Evolutionary conservation across 2,888 invertebrate species (phyloP).

Genomic region (Eupithecia vulgata): DNA sequence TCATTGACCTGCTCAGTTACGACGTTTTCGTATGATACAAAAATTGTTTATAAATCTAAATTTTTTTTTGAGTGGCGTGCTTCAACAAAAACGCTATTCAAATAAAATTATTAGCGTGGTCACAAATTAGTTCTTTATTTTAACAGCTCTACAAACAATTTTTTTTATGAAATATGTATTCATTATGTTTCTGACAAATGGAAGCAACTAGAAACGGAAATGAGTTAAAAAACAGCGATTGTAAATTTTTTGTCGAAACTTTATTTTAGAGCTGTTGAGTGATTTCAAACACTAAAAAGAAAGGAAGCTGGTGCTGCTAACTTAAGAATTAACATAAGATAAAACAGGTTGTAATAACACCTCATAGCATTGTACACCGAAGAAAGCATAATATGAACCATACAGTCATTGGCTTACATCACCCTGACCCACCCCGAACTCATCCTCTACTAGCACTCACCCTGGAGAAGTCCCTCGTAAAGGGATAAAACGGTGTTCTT

Average conservation of each 20-base stretch:
- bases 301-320: neutral
- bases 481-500: no score
- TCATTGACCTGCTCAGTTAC: neutral
- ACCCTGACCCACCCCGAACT: no score
- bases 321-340: neutral
- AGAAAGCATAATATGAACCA: no score
- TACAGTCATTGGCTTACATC: no score
- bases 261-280: slow-evolving; percentile 28
- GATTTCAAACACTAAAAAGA: neutral
- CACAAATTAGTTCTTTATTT: no score
- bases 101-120: neutral
- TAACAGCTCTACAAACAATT: no score
- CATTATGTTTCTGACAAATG: slow-evolving; percentile 39
- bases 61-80: neutral
- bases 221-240: slow-evolving; percentile 36
- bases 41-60: neutral
- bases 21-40: slow-evolving; percentile 10
- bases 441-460: no score
- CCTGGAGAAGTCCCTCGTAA: no score
- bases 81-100: neutral
- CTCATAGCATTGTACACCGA: no score
- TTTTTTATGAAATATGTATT: slow-evolving; percentile 16
- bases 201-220: slow-evolving; percentile 44
- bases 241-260: neutral
- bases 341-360: no score